Conservation (phyloP, 2,888 invertebrate genomes). For the Euproctis similis region DNA sequence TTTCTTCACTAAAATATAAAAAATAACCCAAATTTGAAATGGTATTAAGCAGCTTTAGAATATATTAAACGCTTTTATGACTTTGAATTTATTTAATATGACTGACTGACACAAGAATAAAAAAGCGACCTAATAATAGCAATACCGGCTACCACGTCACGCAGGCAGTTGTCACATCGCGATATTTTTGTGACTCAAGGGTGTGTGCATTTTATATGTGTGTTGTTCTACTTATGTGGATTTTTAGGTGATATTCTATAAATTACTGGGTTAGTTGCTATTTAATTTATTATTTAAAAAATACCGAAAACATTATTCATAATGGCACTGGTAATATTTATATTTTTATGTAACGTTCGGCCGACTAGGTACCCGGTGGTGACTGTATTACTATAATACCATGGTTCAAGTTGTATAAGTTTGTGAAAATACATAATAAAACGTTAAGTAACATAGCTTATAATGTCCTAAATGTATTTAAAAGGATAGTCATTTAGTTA, state of each 20-base stretch:
- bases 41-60: too few species aligned
- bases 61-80: too few species aligned
- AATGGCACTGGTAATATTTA: conserved; percentile 10
- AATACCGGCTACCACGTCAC: conserved; percentile 72
- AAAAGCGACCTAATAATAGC: conserved; percentile 22
- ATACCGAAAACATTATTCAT: conserved; percentile 10
- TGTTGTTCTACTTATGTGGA: conserved; percentile 77
- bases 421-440: conserved; percentile 38
- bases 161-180: conserved; percentile 72
- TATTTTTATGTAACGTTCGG: conserved; percentile 29
- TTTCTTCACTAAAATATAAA: too few species aligned
- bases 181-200: conserved; percentile 75
- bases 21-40: too few species aligned
- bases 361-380: conserved; percentile 58
- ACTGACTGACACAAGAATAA: conserved; percentile 1
- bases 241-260: conserved; percentile 72
- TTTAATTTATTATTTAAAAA: conserved; percentile 7
- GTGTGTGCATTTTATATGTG: conserved; percentile 75
- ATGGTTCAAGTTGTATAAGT: conserved; percentile 34
- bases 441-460: conserved; percentile 17
- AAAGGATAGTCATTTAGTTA: conserved; percentile 30
- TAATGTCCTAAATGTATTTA: conserved; percentile 17
- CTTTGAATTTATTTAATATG: neutral
- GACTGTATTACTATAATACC: conserved; percentile 48
- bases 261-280: conserved; percentile 59